Evolutionary conservation across 2,888 invertebrate species (phyloP).

Genomic region (Rugalucina vietnamica): DNA sequence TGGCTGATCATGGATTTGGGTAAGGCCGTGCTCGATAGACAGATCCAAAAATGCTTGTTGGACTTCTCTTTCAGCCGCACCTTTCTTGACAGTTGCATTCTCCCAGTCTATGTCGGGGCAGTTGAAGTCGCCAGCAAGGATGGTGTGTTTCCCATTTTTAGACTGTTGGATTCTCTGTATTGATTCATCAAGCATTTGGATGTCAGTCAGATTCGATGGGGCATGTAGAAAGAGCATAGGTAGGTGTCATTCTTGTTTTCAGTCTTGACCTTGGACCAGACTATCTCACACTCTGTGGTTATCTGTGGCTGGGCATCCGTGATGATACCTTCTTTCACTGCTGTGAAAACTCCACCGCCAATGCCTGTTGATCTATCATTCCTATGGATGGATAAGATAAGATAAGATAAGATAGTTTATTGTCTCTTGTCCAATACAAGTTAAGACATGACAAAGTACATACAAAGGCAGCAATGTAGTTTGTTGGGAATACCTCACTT

Average conservation of each 20-base stretch:
- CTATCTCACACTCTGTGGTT: constrained; percentile 8
- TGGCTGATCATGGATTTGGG: constrained; percentile 42
- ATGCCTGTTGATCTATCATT: not conserved
- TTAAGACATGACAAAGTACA: too few relatives aligned
- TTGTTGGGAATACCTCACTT: constrained; percentile 17
- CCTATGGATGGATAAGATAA: not conserved
- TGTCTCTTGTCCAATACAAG: too few relatives aligned
- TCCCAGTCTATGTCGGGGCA: constrained; percentile 48
- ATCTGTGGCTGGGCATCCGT: not conserved
- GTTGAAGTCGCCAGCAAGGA: constrained; percentile 47
- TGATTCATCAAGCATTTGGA: not conserved
- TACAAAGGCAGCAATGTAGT: too few relatives aligned
- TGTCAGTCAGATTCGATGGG: constrained; percentile 6
- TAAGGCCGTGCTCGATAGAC: constrained; percentile 26
- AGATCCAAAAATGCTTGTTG: constrained; percentile 47
- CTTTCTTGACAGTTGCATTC: not conserved
- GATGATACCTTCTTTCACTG: not conserved
- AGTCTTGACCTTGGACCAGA: constrained; percentile 17
- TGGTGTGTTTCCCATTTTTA: constrained; percentile 24
- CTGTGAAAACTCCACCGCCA: not conserved
- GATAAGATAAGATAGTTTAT: too few relatives aligned
- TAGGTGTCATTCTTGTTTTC: constrained; percentile 20
- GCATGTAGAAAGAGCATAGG: constrained; percentile 41
- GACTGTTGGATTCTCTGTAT: not conserved
- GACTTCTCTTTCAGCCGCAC: constrained; percentile 31